phyloP scores from a whole-genome alignment of 2,888 invertebrate species.

The Keiferia lycopersicella region DNA sequence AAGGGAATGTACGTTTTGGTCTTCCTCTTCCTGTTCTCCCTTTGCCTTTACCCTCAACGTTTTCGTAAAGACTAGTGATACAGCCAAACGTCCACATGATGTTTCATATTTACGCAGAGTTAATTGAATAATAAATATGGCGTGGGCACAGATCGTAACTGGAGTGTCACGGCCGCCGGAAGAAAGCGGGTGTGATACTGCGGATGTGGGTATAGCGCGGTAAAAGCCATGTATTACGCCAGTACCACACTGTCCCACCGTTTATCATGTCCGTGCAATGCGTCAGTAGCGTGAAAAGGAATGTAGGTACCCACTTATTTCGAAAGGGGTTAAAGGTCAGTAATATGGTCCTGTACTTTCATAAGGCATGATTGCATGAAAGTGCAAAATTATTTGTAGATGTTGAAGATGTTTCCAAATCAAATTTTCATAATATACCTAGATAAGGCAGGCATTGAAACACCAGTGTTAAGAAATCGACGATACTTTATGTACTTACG shows the following conservation, averaged over 20 bases:
- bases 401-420: background rate
- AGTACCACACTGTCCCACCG: background rate
- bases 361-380: background rate
- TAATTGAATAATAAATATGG: slow-evolving; percentile 56
- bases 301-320: background rate
- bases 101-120: slow-evolving; percentile 29
- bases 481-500: background rate
- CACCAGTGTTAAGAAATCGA: background rate
- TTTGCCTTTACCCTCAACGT: too few species aligned
- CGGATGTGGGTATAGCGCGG: slow-evolving; percentile 36
- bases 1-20: too few species aligned
- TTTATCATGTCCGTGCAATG: background rate
- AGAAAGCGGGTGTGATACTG: slow-evolving; percentile 64
- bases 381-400: background rate
- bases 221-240: slow-evolving; percentile 20
- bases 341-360: background rate
- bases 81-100: too few species aligned
- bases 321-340: background rate
- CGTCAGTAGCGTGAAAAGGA: background rate
- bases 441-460: background rate
- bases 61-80: too few species aligned
- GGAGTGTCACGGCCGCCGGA: slow-evolving; percentile 68
- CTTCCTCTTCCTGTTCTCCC: too few species aligned
- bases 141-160: slow-evolving; percentile 67
- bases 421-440: background rate